Percentiles rank a stretch among this genome's conserved stretches.
These are phyloP conservation scores for Heteromurus nitidus DNA, from an alignment of 2,888 invertebrate species.

Conservation along the genomic window DNA sequence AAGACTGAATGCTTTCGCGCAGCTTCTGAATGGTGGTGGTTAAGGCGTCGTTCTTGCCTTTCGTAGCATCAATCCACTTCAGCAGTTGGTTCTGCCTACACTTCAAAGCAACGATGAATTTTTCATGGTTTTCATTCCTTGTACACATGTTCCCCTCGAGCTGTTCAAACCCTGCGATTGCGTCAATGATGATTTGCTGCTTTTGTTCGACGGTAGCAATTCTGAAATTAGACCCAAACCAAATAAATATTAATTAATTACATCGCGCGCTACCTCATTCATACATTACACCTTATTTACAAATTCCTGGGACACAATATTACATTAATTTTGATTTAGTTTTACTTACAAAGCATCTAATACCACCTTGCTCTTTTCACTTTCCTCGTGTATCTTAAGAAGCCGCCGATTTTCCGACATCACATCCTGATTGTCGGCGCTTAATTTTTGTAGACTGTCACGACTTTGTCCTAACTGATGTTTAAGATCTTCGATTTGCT, in stretches of 20 bases:
- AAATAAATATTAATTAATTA: not conserved
- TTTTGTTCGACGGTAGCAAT: conserved; percentile 12
- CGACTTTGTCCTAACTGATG: not conserved
- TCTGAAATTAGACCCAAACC: too few species aligned
- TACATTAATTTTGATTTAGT: not conserved
- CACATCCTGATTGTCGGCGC: not conserved
- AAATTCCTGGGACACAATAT: not conserved
- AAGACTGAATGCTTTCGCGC: too few species aligned
- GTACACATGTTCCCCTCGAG: conserved; percentile 4
- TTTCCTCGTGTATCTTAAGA: not conserved
- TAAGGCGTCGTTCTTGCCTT: not conserved
- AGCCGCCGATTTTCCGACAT: conserved; percentile 22
- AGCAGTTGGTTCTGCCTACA: conserved; percentile 33
- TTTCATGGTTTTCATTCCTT: conserved; percentile 39
- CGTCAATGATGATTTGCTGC: conserved; percentile 8
- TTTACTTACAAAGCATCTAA: conserved; percentile 35
- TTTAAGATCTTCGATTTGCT: conserved; percentile 27
- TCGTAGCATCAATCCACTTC: conserved; percentile 5
- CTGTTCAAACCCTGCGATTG: conserved; percentile 7
- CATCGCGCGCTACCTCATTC: too few species aligned
- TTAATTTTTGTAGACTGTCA: conserved; percentile 15
- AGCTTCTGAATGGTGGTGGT: not conserved
- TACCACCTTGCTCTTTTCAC: not conserved
- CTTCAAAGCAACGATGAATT: conserved; percentile 33
- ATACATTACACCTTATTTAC: not conserved